Conservation (phyloP, 2,888 invertebrate genomes). For the Rhimphoctona megacephalus region DNA sequence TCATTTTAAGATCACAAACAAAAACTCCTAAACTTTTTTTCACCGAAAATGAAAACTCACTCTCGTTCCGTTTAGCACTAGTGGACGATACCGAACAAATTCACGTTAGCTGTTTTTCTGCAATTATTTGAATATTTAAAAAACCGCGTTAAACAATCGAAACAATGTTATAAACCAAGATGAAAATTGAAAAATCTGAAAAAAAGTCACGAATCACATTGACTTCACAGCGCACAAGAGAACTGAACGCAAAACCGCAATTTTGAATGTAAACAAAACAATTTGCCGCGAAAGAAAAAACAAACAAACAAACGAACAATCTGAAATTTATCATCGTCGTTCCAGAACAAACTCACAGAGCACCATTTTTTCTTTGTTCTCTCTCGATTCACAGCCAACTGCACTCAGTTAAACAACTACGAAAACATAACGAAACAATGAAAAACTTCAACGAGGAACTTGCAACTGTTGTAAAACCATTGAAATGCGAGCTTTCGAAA, state of each 20-base stretch:
- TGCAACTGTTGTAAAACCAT: slow-evolving; percentile 45
- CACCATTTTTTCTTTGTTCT: slow-evolving; percentile 27
- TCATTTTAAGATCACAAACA: not conserved
- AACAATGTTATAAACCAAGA: not conserved
- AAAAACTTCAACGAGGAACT: slow-evolving; percentile 52
- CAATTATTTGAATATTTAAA: not conserved
- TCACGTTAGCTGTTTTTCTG: not conserved
- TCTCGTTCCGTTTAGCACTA: slow-evolving; percentile 24
- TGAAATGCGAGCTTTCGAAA: slow-evolving; percentile 1
- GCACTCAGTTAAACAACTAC: slow-evolving; percentile 29
- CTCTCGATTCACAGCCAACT: slow-evolving; percentile 48
- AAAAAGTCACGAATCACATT: not conserved
- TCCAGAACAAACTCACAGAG: slow-evolving; percentile 51
- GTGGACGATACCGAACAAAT: not conserved
- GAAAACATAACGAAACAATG: slow-evolving; percentile 32
- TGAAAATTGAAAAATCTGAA: not conserved
- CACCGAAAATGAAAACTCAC: slow-evolving; percentile 45
- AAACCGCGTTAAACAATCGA: not conserved
- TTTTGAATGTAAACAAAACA: slow-evolving; percentile 2
- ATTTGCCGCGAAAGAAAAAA: not conserved
- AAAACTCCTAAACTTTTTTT: slow-evolving; percentile 40
- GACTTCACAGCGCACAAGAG: slow-evolving; percentile 6
- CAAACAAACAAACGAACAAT: not conserved
- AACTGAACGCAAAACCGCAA: slow-evolving; percentile 11
- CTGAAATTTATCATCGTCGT: not conserved